Conservation (phyloP, 92 coral and sea anemone species). For the Phenganax stokvisi region DNA sequence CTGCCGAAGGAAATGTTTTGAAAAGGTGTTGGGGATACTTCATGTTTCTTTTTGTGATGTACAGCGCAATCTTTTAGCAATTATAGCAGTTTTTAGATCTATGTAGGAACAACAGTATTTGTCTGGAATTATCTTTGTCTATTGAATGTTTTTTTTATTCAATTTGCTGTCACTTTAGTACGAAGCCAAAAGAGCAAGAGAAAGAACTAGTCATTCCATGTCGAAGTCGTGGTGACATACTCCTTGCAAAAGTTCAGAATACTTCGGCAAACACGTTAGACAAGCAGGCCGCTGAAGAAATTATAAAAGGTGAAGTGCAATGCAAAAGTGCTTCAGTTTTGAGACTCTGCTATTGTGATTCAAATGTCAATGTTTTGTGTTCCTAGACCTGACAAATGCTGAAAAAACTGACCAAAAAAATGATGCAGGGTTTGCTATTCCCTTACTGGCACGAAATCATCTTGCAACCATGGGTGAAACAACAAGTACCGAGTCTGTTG, state of each 20-base stretch:
- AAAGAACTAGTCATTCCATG: constrained; percentile 78
- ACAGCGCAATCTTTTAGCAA: no score
- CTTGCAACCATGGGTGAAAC: constrained; percentile 10
- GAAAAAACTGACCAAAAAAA: constrained; percentile 39
- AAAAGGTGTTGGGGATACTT: constrained; percentile 49
- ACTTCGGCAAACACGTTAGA: constrained; percentile 54
- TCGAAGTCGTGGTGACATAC: constrained; percentile 63
- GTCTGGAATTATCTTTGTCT: neutral
- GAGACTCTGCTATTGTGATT: neutral
- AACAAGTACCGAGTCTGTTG: neutral
- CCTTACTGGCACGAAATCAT: constrained; percentile 50
- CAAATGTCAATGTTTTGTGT: neutral
- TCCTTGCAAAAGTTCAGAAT: constrained; percentile 54
- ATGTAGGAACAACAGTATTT: neutral
- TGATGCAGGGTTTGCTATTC: constrained; percentile 56
- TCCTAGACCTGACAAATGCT: constrained; percentile 22
- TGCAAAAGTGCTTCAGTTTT: neutral
- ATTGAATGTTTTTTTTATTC: neutral
- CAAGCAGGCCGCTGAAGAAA: constrained; percentile 81
- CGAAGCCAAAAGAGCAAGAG: constrained; percentile 62
- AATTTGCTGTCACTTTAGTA: constrained; percentile 42
- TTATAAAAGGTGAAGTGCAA: constrained; percentile 60
- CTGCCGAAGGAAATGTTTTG: constrained; percentile 85
- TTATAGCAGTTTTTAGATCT: no score
- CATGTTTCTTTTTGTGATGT: no score